Evolutionary conservation across 2,797 vertebrate genomes (phyloP), one percentile per base, ranked within the genome.

Genomic region (Hafferia zeledoni): DNA sequence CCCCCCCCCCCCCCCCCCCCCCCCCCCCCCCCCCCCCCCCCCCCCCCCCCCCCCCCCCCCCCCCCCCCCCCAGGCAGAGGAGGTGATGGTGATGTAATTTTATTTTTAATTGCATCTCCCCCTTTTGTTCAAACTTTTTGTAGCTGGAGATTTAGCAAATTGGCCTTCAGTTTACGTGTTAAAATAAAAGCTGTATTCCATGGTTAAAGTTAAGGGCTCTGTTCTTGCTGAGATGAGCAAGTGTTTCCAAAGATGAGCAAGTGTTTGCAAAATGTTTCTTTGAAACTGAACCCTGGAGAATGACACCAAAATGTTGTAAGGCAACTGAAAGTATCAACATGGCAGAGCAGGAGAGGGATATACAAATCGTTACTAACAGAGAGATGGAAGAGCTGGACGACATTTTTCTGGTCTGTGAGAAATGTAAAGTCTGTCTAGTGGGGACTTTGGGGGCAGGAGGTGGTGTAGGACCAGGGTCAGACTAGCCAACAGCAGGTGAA

Each of bases 101-200:
- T 60, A 35, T 47, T 96, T 93, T 93, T 14, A 13, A 53, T 91
- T 90, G 41, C 52, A 67, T 95, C 52, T 90, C 72, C 46, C 7
- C 30, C 31, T 76, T 91, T 10, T 4, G 22, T 90, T 93, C 39
- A 44, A 61, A 44, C 37, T 39, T 27, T 57, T 86, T 52, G 39
- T 87, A 71, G 78, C 41, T 79, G 78, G 55, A 70, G 37, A 47
- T 47, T 27, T 49, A 83, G 63, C 0, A 0, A 83, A 44, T 1
- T 64, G 5, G 15, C 44, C 46, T 75, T 80, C 55, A 25, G 24
- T 8, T 76, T 20, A 50, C 44, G 22, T 3, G 23, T 86, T 71
- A 61, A 53, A 41, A 39, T 60, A 30, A 77, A 84, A 89, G 49
- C 61, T 74, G 4, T 68, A 14, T 25, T 25, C 49, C 55, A 18